These are phyloP conservation scores for Porites cylindrica DNA, from an alignment of 92 coral and sea anemone genomes.

Conservation along the genomic window DNA sequence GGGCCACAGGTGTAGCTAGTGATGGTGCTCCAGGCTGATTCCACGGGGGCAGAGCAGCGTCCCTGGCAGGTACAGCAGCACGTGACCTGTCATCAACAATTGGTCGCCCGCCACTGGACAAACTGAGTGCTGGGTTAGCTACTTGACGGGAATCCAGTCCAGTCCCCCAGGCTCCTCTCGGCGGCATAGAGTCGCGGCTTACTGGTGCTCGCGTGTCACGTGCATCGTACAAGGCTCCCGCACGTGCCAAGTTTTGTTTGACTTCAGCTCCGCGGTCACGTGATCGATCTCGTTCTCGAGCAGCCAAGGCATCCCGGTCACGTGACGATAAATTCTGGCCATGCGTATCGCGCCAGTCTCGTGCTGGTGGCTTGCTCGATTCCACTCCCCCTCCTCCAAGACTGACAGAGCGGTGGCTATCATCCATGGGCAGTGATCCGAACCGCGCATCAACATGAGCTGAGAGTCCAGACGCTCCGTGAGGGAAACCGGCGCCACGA, in stretches of 20 bases:
- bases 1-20: constrained; percentile 55
- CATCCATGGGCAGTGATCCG: constrained; percentile 65
- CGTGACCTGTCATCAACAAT: constrained; percentile 83
- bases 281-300: constrained; percentile 84
- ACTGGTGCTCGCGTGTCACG: constrained; percentile 84
- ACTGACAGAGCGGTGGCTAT: constrained; percentile 67
- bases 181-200: constrained; percentile 78
- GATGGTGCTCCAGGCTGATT: constrained; percentile 60
- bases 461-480: constrained; percentile 55
- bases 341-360: constrained; percentile 88
- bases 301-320: constrained; percentile 79
- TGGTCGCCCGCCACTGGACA: constrained; percentile 70
- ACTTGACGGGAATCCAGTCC: constrained; percentile 68
- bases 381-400: constrained; percentile 62
- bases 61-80: constrained; percentile 72
- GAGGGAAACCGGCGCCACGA: constrained; percentile 67
- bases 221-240: constrained; percentile 71
- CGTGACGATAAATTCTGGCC: constrained; percentile 76
- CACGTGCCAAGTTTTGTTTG: constrained; percentile 63
- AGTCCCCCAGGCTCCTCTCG: constrained; percentile 86
- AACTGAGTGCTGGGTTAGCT: constrained; percentile 59
- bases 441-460: constrained; percentile 77
- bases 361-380: constrained; percentile 74
- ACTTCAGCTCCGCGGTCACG: constrained; percentile 89
- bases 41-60: constrained; percentile 76